Evolutionary conservation across 2,888 invertebrate genomes (phyloP), one percentile per base, ranked within the genome.

Genomic region (Aspidapion aeneum): DNA sequence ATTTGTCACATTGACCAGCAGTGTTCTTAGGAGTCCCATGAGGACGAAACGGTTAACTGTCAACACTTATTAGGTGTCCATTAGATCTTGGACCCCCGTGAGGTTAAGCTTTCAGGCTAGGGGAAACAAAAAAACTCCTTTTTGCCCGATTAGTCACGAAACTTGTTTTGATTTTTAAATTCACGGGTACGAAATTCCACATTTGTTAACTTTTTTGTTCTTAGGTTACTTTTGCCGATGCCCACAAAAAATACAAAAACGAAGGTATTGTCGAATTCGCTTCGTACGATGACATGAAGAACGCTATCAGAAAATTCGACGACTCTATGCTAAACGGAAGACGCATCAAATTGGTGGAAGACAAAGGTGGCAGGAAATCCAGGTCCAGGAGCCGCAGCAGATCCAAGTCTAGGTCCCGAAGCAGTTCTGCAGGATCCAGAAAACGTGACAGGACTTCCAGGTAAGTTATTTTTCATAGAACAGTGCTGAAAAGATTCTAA

Each of bases 151-250:
- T n/a, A n/a, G n/a, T n/a, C n/a, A n/a, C n/a, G n/a, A n/a, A n/a
- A n/a, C n/a, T n/a, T n/a, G n/a, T n/a, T n/a, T n/a, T n/a, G n/a
- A n/a, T n/a, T n/a, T n/a, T n/a, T n/a, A n/a, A n/a, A n/a, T n/a
- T n/a, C n/a, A n/a, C n/a, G n/a, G n/a, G n/a, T n/a, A n/a, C n/a
- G n/a, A n/a, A n/a, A n/a, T n/a, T n/a, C n/a, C n/a, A n/a, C n/a
- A n/a, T n/a, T n/a, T n/a, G n/a, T n/a, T n/a, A n/a, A n/a, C n/a
- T n/a, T n/a, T n/a, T n/a, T n/a, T n/a, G n/a, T n/a, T n/a, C n/a
- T n/a, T n/a, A n/a, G n/a, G 96, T 98, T 3, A 96, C 96, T 21
- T 97, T 95, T 79, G 96, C 97, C 73, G 97, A 87, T 81, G 97
- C 97, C 16, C 97, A 97, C 78, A 96, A 96, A 78, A 90, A 92